Base-by-base conservation (phyloP, 23 tunicate genomes). In the Diplosoma virens region DNA sequence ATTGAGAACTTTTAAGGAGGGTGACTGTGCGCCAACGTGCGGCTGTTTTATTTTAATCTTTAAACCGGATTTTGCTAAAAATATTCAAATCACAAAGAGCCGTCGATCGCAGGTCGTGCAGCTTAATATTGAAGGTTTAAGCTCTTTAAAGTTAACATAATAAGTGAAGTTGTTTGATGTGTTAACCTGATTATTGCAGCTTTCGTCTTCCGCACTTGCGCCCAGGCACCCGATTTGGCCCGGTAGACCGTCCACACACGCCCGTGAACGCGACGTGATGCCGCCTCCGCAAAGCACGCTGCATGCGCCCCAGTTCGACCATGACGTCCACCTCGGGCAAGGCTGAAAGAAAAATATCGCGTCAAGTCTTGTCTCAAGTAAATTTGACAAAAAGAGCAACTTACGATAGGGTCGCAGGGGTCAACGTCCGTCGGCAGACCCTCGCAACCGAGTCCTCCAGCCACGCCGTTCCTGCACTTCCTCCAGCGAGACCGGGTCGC, bases 281-380 rank as follows among this genome's bases (percentile, higher is more conserved):
- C 92, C 92, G 1, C 37, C 75, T 11, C 92, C 92, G 45, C 92
- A 86, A 1, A 75, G 30, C 6, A 37, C 52, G 23, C 74, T 64
- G 32, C 96, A 89, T 2, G 55, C 58, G 24, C 81, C 79, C 96
- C 96, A 89, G 63, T 53, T 69, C 1, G 80, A 23, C 96, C 96
- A 89, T 28, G 55, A 82, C 1, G 81, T 24, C 46, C 66, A 83
- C 28, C 37, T 68, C 18, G 96, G 96, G 27, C 95, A 87, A 28
- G 33, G 66, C 95, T 87, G 53, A 1, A 5, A 56, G 36, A 65
- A 27, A 58, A 58, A 11, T 9, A 23, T 9, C 14, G 24, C 21
- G 7, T 58, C 26, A 58, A n/a, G 65, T 7, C 65, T 9, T 58
- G 50, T 41, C 14, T 41, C 50, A 41, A 9, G 50, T 7, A n/a